Base-by-base conservation (phyloP, 2,888 invertebrate species). In the Agonopterix alstromeriana region DNA sequence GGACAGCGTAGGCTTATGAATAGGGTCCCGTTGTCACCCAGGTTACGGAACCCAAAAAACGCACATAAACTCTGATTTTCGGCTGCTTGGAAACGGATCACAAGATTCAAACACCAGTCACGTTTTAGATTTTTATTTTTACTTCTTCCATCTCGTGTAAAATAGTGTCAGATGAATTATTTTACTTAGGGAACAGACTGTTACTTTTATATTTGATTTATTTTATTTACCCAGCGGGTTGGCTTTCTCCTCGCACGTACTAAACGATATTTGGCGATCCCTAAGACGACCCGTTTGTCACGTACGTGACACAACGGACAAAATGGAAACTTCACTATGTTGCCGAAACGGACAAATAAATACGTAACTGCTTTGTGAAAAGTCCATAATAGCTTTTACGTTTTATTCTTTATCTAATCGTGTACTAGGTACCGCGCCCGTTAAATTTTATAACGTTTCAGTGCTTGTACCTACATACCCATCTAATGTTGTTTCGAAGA, bases 191-290 rank as follows among this genome's bases (percentile, higher is more conserved):
- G 61, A 82, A 78, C 82, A 81, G 76, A 70, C 76, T 82, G 83
- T 84, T 85, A 75, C 78, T 80, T 81, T 75, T 77, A 77, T 78
- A 77, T 85, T 84, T 85, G 87, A 87, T 87, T 87, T 87, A 87
- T 86, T 85, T 87, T 87, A 87, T 88, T 87, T 87, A 82, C 79
- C 77, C 77, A 65, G 69, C 65, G 75, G 77, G 82, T 82, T 74
- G 82, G 82, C 82, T 85, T 83, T 77, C 84, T 82, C 68, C 75
- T 80, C 72, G 76, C 87, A 88, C 87, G 87, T 87, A 82, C 84
- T 87, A 86, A 87, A 84, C 87, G 87, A 87, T 87, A 87, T 88
- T 88, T 87, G 87, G 87, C 86, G 84, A 88, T 88, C 87, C 86
- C 86, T 80, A 80, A 85, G 87, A 87, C 84, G 85, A 80, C 67